Percentiles rank a stretch among this genome's conserved stretches.
Evolutionary conservation across 92 coral and sea anemone genomes (phyloP).

Genomic region (Zoanthus gigantus): DNA sequence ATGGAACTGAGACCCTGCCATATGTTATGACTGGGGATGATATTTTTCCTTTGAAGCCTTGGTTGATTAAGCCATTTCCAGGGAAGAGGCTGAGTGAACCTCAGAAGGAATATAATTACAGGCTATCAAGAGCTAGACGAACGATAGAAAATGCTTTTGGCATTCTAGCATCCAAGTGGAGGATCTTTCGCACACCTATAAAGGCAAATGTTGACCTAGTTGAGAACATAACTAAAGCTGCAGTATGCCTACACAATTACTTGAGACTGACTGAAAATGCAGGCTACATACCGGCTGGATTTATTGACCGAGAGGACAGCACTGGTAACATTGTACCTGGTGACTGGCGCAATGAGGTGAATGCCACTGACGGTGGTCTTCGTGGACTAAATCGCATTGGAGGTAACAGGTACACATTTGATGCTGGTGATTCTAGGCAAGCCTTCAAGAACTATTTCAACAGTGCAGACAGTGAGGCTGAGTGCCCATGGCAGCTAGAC

Average conservation of each 20-base stretch:
- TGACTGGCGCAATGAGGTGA: conserved; percentile 20
- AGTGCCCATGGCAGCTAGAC: conserved; percentile 22
- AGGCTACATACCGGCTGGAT: conserved; percentile 8
- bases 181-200: conserved; percentile 14
- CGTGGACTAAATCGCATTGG: conserved; percentile 11
- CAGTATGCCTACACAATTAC: no score
- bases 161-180: conserved; percentile 28
- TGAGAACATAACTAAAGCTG: no score
- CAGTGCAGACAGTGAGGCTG: conserved; percentile 24
- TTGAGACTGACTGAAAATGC: no score
- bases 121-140: conserved; percentile 35
- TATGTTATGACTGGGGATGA: conserved; percentile 47
- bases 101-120: conserved; percentile 10
- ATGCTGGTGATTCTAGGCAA: conserved; percentile 13
- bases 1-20: conserved; percentile 24
- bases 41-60: conserved; percentile 42
- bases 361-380: not conserved
- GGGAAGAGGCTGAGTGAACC: conserved; percentile 38
- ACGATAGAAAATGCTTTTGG: conserved; percentile 3
- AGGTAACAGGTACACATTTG: conserved; percentile 31
- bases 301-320: conserved; percentile 33
- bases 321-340: conserved; percentile 26
- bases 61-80: conserved; percentile 48
- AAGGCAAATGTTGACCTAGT: no score
- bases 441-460: conserved; percentile 17